These are phyloP conservation scores for Acholoe squamosa DNA, from an alignment of 2,888 invertebrate species.

Conservation along the genomic window DNA sequence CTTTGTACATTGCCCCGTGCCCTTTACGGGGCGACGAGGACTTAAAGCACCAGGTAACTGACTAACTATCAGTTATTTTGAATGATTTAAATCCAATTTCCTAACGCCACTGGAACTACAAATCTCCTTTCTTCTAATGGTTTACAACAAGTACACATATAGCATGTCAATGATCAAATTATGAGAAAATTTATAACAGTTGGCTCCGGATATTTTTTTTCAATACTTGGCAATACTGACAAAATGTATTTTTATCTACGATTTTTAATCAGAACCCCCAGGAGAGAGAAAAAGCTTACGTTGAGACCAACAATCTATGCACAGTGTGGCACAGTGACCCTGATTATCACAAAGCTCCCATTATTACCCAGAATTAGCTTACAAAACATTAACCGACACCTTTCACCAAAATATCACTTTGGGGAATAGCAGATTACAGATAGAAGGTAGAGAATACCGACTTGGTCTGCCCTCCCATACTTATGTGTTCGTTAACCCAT, in stretches of 20 bases:
- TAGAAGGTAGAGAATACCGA: background rate
- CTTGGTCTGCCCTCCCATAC: no score
- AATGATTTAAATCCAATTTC: constrained; percentile 10
- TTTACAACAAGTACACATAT: background rate
- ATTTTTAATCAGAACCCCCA: background rate
- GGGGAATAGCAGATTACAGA: background rate
- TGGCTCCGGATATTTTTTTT: constrained; percentile 37
- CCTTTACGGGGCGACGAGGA: background rate
- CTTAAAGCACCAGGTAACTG: constrained; percentile 51
- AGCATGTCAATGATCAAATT: constrained; percentile 24
- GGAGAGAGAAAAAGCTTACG: background rate
- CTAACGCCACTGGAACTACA: background rate
- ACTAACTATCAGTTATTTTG: background rate
- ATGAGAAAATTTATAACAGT: constrained; percentile 40
- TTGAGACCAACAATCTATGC: constrained; percentile 22
- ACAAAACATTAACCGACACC: constrained; percentile 22
- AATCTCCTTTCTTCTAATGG: constrained; percentile 23
- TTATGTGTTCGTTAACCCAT: no score
- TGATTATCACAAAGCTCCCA: constrained; percentile 43
- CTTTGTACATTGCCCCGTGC: constrained; percentile 40
- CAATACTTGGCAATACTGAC: constrained; percentile 39
- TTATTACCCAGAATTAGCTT: background rate
- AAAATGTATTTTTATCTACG: background rate
- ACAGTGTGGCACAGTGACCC: constrained; percentile 52
- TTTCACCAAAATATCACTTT: background rate